phyloP scores from a whole-genome alignment of 1,140 invertebrate species.

The Calosoma granatense region DNA sequence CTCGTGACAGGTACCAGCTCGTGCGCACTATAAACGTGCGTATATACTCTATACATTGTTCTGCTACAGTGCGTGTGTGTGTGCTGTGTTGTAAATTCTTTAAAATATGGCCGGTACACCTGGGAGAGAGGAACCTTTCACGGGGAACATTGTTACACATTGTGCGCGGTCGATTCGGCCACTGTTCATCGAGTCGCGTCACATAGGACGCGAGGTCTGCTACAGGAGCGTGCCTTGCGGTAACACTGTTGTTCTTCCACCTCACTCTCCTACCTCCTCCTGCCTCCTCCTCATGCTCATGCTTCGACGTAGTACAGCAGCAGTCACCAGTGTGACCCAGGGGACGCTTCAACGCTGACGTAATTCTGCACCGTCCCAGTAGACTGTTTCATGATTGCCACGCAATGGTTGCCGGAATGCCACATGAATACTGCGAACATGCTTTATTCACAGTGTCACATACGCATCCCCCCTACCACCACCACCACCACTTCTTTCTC shows the following conservation, averaged over 20 bases:
- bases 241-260: neutral
- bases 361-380: neutral
- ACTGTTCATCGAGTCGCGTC: neutral
- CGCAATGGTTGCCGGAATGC: conserved; percentile 4
- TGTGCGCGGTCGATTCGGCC: neutral
- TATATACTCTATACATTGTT: too few relatives aligned
- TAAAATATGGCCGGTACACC: neutral
- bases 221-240: neutral
- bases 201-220: too few relatives aligned
- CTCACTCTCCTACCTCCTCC: neutral
- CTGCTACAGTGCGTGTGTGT: neutral
- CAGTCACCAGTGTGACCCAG: neutral
- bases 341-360: conserved; percentile 6
- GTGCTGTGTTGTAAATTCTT: neutral
- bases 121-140: neutral
- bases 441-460: conserved; percentile 7
- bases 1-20: too few relatives aligned
- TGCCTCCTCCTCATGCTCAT: neutral
- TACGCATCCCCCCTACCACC: neutral
- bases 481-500: neutral
- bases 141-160: neutral
- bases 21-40: too few relatives aligned
- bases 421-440: conserved; percentile 3
- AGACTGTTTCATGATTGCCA: conserved; percentile 4
- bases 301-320: neutral